Conservation (phyloP, 2,888 invertebrate species). For the Neoaliturus tenellus region DNA sequence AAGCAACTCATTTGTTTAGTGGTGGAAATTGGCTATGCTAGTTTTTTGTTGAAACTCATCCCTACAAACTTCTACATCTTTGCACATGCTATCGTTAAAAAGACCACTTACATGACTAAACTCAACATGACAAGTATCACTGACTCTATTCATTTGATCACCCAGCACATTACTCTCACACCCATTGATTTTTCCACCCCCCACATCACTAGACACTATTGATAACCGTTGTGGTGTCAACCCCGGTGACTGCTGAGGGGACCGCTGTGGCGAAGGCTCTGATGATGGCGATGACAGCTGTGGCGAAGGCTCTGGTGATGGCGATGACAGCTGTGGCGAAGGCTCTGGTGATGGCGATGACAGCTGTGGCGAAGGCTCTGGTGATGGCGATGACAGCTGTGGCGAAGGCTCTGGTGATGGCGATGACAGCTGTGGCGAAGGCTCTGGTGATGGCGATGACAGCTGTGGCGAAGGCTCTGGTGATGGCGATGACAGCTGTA, state of each 20-base stretch:
- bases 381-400: no score
- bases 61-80: neutral
- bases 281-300: no score
- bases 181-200: neutral
- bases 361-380: no score
- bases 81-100: neutral
- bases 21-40: neutral
- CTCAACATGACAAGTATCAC: neutral
- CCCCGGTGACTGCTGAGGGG: neutral
- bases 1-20: neutral
- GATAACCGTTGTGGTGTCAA: neutral
- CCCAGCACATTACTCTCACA: neutral
- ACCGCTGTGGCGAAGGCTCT: no score
- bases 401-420: no score
- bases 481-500: no score
- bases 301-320: no score
- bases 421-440: no score
- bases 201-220: neutral
- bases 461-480: no score
- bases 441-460: no score
- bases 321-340: no score
- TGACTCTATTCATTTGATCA: neutral
- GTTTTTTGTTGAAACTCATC: neutral
- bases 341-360: no score
- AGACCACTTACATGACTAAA: neutral